Evolutionary conservation across 2,113 vertebrate genomes (phyloP).

Genomic region (Geococcyx californianus): DNA sequence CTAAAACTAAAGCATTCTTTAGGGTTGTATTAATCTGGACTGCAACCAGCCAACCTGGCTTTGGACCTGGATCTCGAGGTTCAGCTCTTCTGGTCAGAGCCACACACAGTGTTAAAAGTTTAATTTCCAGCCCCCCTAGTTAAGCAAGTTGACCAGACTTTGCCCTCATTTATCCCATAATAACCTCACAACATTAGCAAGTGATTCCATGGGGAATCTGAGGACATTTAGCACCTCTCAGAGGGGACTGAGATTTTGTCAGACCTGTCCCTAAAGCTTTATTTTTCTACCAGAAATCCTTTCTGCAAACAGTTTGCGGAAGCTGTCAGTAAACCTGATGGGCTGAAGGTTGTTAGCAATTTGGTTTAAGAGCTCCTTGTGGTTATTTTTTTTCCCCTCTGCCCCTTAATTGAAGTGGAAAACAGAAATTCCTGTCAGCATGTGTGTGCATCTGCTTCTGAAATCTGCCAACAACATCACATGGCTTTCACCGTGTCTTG

Average conservation of each 20-base stretch:
- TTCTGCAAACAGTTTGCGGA: neutral
- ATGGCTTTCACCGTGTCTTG: neutral
- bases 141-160: neutral
- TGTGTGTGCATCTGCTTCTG: neutral
- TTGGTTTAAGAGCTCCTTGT: conserved; percentile 3
- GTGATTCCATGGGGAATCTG: neutral
- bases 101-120: neutral
- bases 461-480: neutral
- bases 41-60: neutral
- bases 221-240: neutral
- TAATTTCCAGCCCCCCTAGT: neutral
- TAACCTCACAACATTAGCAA: neutral
- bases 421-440: neutral
- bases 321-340: neutral
- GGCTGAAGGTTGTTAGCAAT: neutral
- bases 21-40: neutral
- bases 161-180: neutral
- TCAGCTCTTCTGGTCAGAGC: neutral
- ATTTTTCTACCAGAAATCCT: neutral
- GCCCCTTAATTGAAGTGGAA: neutral
- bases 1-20: neutral
- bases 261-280: neutral
- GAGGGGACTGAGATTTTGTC: neutral
- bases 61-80: neutral
- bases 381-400: neutral